phyloP scores from a whole-genome alignment of 2,888 invertebrate species.

The Corythucha ciliata region DNA sequence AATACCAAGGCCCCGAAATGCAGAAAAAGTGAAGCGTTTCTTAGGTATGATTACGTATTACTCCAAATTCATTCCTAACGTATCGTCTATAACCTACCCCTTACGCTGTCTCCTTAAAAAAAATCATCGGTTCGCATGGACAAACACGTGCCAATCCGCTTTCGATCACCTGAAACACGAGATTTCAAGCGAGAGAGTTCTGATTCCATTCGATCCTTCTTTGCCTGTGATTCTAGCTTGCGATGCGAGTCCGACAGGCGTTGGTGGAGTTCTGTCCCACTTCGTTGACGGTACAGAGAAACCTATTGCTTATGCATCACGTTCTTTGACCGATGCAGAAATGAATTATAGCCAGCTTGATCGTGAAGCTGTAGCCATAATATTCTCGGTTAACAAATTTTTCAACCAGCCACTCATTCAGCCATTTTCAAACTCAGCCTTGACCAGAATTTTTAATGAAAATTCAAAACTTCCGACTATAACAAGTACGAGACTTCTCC shows the following conservation, averaged over 20 bases:
- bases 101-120: constrained; percentile 27
- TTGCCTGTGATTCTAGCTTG: constrained; percentile 28
- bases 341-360: constrained; percentile 31
- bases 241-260: constrained; percentile 26
- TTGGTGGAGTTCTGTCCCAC: constrained; percentile 25
- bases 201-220: constrained; percentile 31
- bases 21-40: constrained; percentile 17
- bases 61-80: constrained; percentile 13
- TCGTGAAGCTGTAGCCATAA: constrained; percentile 14
- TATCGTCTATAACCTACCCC: constrained; percentile 27
- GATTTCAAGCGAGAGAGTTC: constrained; percentile 30
- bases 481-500: constrained; percentile 5
- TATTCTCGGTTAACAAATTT: neutral
- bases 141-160: constrained; percentile 28
- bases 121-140: constrained; percentile 28
- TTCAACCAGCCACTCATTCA: constrained; percentile 12
- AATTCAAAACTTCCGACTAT: constrained; percentile 5
- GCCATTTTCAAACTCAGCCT: neutral
- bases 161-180: constrained; percentile 32
- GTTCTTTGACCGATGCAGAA: constrained; percentile 36
- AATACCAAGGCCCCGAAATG: constrained; percentile 20
- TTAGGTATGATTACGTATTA: constrained; percentile 19
- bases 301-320: constrained; percentile 29
- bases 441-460: neutral
- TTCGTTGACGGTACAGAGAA: constrained; percentile 20